Evolutionary conservation across 1,140 invertebrate species (phyloP).

Genomic region (Bombus consobrinus): DNA sequence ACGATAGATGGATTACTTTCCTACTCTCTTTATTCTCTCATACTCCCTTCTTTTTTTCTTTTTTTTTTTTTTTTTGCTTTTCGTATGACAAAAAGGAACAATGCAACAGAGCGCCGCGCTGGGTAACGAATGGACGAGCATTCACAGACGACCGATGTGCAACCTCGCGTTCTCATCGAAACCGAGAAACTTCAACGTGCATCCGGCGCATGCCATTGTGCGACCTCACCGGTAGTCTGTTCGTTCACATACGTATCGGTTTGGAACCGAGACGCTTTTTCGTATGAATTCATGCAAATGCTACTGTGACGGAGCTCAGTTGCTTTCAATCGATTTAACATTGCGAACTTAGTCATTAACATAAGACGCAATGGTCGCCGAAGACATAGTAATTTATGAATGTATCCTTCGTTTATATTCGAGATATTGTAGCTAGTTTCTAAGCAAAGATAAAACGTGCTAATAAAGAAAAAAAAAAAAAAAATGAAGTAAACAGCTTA

Average conservation of each 20-base stretch:
- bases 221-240: background rate
- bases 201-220: conserved; percentile 47
- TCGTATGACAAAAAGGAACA: background rate
- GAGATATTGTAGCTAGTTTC: background rate
- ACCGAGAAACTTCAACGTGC: conserved; percentile 38
- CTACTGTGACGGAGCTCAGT: too few relatives aligned
- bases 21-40: background rate
- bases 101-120: background rate
- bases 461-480: background rate
- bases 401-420: background rate
- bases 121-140: background rate
- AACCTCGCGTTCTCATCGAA: conserved; percentile 33
- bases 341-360: background rate
- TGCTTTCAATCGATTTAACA: background rate
- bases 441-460: background rate
- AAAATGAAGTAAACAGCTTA: conserved; percentile 6
- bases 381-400: background rate
- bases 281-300: background rate
- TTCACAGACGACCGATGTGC: conserved; percentile 20
- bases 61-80: background rate
- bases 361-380: background rate
- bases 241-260: conserved; percentile 34
- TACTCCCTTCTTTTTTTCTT: too few relatives aligned
- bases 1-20: background rate
- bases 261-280: background rate